A percentile compares a stretch with the other conserved stretches of the same genome.
These are phyloP conservation scores for Chloropsis hardwickii DNA, from an alignment of 2,113 vertebrate genomes.

Conservation along the genomic window DNA sequence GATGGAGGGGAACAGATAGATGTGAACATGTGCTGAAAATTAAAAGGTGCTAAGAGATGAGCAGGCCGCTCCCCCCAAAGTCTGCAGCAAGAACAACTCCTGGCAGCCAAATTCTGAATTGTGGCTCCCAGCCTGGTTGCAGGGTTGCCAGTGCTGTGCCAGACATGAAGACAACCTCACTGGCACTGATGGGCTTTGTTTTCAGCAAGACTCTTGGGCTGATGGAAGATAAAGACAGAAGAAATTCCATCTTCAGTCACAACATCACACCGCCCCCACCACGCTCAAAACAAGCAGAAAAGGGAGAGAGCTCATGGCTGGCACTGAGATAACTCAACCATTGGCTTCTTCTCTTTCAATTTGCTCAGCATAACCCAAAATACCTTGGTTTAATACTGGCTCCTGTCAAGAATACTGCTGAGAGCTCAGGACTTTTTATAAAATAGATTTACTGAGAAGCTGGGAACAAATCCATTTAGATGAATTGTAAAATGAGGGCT, in stretches of 20 bases:
- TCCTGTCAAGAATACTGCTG: slow-evolving; percentile 4
- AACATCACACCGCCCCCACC: background rate
- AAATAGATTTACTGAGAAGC: slow-evolving; percentile 12
- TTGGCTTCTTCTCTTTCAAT: background rate
- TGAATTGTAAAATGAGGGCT: slow-evolving; percentile 42
- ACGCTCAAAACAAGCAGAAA: background rate
- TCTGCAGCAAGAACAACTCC: background rate
- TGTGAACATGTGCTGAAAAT: background rate
- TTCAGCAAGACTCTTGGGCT: background rate
- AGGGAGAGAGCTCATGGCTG: background rate
- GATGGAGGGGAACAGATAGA: background rate
- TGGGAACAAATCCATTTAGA: slow-evolving; percentile 40
- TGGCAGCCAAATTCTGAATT: background rate
- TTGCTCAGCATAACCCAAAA: background rate
- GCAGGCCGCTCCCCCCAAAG: background rate
- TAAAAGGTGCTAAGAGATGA: background rate
- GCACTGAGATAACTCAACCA: background rate
- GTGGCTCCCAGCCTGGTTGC: background rate
- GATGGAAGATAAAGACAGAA: background rate
- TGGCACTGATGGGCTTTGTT: background rate
- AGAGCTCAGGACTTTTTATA: slow-evolving; percentile 22
- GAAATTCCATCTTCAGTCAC: background rate
- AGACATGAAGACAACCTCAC: background rate
- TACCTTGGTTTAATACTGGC: background rate
- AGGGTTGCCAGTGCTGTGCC: background rate